phyloP scores from a whole-genome alignment of 2,888 invertebrate genomes.

The Ichneumoninae sp. region DNA sequence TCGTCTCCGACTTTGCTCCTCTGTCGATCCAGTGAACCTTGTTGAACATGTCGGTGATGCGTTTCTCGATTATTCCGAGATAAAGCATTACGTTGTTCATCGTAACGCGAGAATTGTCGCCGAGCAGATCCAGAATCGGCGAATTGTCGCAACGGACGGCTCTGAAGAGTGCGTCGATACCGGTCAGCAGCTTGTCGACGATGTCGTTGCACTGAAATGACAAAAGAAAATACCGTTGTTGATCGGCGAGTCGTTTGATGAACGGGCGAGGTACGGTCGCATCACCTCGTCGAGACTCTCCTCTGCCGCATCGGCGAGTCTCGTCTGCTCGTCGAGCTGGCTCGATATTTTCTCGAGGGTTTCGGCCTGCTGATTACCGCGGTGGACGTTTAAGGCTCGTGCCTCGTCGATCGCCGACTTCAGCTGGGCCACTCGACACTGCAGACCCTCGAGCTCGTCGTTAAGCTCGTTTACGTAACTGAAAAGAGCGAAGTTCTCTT shows the following conservation, averaged over 20 bases:
- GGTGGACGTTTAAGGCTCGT: conserved; percentile 86
- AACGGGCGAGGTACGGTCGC: not conserved
- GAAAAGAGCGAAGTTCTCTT: conserved; percentile 96
- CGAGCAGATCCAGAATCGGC: conserved; percentile 89
- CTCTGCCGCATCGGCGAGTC: conserved; percentile 80
- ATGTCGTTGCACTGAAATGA: conserved; percentile 78
- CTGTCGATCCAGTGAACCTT: conserved; percentile 84
- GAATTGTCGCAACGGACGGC: conserved; percentile 90
- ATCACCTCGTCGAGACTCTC: conserved; percentile 81
- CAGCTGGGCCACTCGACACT: conserved; percentile 88
- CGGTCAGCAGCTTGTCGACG: conserved; percentile 83
- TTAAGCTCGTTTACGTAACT: conserved; percentile 96
- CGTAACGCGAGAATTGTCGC: conserved; percentile 90
- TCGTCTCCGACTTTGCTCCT: conserved; percentile 76
- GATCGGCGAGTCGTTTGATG: not conserved
- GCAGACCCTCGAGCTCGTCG: conserved; percentile 91
- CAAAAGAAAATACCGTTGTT: conserved; percentile 32
- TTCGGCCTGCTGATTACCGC: conserved; percentile 87
- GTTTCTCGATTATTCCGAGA: conserved; percentile 92
- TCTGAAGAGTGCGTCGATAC: conserved; percentile 85
- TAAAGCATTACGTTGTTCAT: conserved; percentile 92
- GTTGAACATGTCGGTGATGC: conserved; percentile 88
- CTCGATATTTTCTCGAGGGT: conserved; percentile 86
- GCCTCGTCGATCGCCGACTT: conserved; percentile 89
- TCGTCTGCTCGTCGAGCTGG: conserved; percentile 85